Evolutionary conservation across 2,888 invertebrate species (phyloP), one percentile per base, ranked within the genome.

Genomic region (Troides oblongomaculatus): DNA sequence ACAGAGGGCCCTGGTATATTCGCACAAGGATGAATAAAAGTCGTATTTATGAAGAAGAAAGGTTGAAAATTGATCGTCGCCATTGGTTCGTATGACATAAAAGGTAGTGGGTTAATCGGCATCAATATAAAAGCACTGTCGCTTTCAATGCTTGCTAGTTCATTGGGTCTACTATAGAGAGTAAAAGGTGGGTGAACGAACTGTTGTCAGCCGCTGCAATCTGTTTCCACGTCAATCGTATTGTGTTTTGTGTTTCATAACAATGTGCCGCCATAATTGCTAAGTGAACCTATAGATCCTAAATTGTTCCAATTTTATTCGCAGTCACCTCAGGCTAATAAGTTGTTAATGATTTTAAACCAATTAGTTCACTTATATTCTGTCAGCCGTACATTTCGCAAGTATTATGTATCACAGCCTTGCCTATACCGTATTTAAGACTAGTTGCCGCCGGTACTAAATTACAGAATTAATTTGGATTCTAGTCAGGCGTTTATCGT

Each of bases 51-150:
- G 74, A 70, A 30, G 53, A 43, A 56, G 74, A 80, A 87, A 85
- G 86, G 87, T 78, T 77, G 73, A 86, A 80, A 84, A 76, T 89
- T 69, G 82, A 72, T 56, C 79, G 83, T 64, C 61, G 59, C 61
- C 74, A 75, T 78, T 82, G 87, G 82, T 77, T 86, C 81, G 81
- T 81, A 82, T 78, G 78, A 78, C 78, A 80, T 79, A 77, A 75
- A 81, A 83, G 85, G 91, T 90, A 87, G 92, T 91, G 91, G 90
- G 86, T 86, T 87, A 84, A 84, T 81, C 77, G 78, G 78, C 83
- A 85, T 84, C 84, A 84, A 90, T 92, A 92, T 89, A 92, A 90
- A 83, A 86, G 87, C 88, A 88, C 88, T 87, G 87, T 89, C 87
- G 85, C 85, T 89, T 89, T 90, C 89, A 82, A 86, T 77, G 81